phyloP scores from a whole-genome alignment of 2,888 invertebrate species.

The Chymomyza procnemis region DNA sequence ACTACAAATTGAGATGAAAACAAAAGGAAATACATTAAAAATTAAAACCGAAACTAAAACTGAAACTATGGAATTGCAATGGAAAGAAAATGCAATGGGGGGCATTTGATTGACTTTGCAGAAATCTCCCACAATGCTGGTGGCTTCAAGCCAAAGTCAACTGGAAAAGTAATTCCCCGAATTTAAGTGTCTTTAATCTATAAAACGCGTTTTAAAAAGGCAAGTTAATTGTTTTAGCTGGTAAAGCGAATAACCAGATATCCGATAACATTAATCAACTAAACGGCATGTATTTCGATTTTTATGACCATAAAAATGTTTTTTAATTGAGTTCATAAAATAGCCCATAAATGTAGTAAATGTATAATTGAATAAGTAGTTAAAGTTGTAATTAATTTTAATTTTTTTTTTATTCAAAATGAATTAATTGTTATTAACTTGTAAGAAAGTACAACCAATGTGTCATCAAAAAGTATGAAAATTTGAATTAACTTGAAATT shows the following conservation, averaged over 20 bases:
- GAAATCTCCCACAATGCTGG: not conserved
- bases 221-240: no score
- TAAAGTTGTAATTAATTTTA: no score
- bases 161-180: no score
- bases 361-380: not conserved
- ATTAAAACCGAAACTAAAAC: no score
- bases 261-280: constrained; percentile 31
- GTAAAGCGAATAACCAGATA: not conserved
- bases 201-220: not conserved
- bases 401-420: no score
- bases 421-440: no score
- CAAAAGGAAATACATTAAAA: constrained; percentile 43
- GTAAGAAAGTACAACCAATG: no score
- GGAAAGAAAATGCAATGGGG: not conserved
- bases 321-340: not conserved
- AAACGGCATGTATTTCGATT: constrained; percentile 51
- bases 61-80: not conserved
- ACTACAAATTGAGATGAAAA: constrained; percentile 14
- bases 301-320: constrained; percentile 29
- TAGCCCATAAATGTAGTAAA: not conserved
- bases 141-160: not conserved
- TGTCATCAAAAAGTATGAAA: no score
- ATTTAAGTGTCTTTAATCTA: not conserved
- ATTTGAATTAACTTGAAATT: no score
- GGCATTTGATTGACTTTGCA: not conserved